phyloP scores from a whole-genome alignment of 2,113 vertebrate species.

The Scartelaos histophorus region DNA sequence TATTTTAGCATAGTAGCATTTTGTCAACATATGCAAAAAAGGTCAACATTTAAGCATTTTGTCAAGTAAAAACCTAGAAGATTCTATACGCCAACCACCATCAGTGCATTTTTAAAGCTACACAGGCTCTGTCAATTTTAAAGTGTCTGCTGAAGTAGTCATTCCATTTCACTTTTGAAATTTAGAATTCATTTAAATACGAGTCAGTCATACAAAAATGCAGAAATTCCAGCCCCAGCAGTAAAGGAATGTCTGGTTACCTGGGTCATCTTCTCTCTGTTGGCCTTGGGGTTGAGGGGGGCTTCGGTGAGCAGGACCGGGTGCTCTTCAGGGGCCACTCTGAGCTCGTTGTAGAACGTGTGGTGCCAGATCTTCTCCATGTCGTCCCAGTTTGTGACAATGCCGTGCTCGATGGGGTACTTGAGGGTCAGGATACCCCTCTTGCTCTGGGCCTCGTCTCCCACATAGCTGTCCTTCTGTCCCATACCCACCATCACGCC shows the following conservation, averaged over 20 bases:
- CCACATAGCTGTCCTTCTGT: conserved; percentile 97
- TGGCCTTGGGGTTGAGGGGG: conserved; percentile 94
- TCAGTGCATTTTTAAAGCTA: no score
- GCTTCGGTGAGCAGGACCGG: conserved; percentile 96
- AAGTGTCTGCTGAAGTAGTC: no score
- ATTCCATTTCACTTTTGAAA: no score
- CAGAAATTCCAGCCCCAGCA: no score
- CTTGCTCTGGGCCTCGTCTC: conserved; percentile 98
- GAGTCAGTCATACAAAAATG: no score
- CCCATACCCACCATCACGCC: conserved; percentile 99
- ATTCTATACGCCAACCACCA: no score
- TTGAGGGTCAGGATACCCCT: conserved; percentile 97
- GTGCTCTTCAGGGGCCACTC: conserved; percentile 97
- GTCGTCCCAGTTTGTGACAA: conserved; percentile 98
- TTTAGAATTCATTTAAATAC: no score
- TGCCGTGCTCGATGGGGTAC: conserved; percentile 96
- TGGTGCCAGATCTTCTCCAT: conserved; percentile 99
- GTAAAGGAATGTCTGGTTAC: conserved; percentile 33
- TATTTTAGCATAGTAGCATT: no score
- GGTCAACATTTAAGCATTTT: no score
- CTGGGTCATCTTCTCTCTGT: conserved; percentile 99
- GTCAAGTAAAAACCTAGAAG: no score
- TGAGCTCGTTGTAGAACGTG: conserved; percentile 98
- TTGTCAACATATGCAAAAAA: no score
- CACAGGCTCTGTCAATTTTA: no score